Percentiles rank a stretch among this genome's conserved stretches.
These are phyloP conservation scores for Borostomias antarcticus DNA, from an alignment of 2,797 vertebrate genomes.

Conservation along the genomic window DNA sequence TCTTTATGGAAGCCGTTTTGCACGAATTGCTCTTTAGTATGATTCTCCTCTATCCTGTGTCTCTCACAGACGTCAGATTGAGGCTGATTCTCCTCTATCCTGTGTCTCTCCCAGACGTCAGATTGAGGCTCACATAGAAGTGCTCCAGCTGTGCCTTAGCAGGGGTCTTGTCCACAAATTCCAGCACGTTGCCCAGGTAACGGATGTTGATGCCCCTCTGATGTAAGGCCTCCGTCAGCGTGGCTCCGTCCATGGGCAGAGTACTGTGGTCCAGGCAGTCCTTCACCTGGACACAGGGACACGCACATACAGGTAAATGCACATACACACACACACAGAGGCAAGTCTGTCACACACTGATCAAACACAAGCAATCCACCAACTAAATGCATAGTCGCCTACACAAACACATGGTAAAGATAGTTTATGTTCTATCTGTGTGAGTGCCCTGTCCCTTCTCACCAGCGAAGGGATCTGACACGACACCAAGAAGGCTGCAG, in stretches of 20 bases:
- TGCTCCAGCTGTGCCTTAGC: constrained; percentile 90
- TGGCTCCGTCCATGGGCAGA: constrained; percentile 94
- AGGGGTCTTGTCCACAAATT: constrained; percentile 85
- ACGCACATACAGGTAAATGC: neutral
- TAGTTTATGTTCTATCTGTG: neutral
- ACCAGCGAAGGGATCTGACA: constrained; percentile 97
- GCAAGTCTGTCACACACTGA: too few relatives aligned
- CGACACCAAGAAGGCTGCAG: constrained; percentile 90
- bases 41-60: neutral
- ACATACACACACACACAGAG: neutral
- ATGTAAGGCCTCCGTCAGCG: constrained; percentile 91
- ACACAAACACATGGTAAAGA: too few relatives aligned
- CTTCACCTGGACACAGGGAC: constrained; percentile 81
- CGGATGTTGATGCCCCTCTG: constrained; percentile 97
- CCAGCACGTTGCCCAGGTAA: constrained; percentile 90
- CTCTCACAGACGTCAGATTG: neutral
- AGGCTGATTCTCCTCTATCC: neutral
- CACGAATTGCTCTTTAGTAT: neutral
- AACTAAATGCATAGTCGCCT: too few relatives aligned
- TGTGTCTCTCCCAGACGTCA: neutral
- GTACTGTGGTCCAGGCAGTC: constrained; percentile 94
- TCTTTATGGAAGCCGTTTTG: neutral
- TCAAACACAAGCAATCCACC: too few relatives aligned
- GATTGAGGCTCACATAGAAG: constrained; percentile 84
- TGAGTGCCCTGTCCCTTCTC: constrained; percentile 57